phyloP scores from a whole-genome alignment of 2,113 vertebrate genomes.

The Riparia riparia region DNA sequence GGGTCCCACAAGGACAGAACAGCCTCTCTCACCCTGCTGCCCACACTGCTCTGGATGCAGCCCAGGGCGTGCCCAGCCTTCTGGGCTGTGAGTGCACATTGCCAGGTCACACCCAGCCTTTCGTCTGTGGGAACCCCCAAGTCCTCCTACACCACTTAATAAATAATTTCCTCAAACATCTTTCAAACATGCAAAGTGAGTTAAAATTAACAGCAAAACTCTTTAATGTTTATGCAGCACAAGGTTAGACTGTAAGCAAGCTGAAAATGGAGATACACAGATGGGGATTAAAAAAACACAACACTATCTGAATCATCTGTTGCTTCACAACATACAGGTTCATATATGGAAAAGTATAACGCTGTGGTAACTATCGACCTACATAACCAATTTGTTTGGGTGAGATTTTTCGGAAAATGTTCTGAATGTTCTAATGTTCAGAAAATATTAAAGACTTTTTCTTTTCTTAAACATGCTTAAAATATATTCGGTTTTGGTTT shows the following conservation, averaged over 20 bases:
- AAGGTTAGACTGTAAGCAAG: neutral
- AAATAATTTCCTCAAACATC: neutral
- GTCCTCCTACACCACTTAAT: neutral
- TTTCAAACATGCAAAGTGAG: neutral
- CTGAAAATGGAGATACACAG: neutral
- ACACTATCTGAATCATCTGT: neutral
- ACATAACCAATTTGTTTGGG: neutral
- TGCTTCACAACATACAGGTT: slow-evolving; percentile 12
- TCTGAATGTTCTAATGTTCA: neutral
- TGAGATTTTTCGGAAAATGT: neutral
- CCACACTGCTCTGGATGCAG: rapidly evolving
- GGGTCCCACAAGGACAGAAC: neutral
- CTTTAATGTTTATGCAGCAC: slow-evolving; percentile 2
- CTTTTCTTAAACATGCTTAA: neutral
- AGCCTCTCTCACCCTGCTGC: neutral
- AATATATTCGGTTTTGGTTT: neutral
- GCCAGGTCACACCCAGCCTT: neutral
- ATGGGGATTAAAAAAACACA: neutral
- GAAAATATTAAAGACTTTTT: neutral
- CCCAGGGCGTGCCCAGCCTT: neutral
- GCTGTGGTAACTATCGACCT: neutral
- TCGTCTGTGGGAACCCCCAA: neutral
- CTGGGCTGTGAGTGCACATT: neutral
- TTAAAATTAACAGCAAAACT: neutral
- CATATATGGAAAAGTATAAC: neutral